Base-by-base conservation (phyloP, 2,113 vertebrate species). In the Hyla sarda region DNA sequence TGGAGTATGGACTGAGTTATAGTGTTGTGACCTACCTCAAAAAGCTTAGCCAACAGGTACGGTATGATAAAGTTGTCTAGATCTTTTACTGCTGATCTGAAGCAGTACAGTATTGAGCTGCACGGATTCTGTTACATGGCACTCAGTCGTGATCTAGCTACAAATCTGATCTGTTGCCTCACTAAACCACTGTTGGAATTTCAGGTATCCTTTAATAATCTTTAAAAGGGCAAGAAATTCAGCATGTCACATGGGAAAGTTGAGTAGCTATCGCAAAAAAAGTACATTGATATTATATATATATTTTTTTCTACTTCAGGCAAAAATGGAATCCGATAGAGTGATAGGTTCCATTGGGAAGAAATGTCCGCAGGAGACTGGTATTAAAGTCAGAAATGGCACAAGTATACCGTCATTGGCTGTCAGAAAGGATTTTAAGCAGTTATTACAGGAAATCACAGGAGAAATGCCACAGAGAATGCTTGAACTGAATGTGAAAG, bases 11-110 rank as follows among this genome's bases (percentile, higher is more conserved):
- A 58, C 95, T 99, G 91, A 99, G 97, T 91, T 99, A 99, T 94
- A 99, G 97, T 86, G 97, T 99, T 84, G 97, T 99, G 90, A 97
- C 97, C 88, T 98, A 99, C 94, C 96, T 99, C 92, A 99, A 99
- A 93, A 99, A 99, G 89, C 95, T 99, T 92, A 99, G 97, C 92
- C 98, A 99, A 84, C 98, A 99, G 97, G 98, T 99, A 94, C 91
- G 88, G 85, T 89, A n/a, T 37, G 28, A 41, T 28, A 54, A 7
- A 14, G 1, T 77, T 58, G n/a, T 60, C 23, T 14, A 28, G 2
- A 13, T 17, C 23, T 58, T 34, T 67, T 19, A 62, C n/a, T 65
- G 41, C n/a, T 48, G 58, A 45, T 37, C 50, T 45, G 34, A 5
- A 45, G 21, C 21, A 5, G 23, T 37, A 21, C 41, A 41, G 1